These are phyloP conservation scores for Notechis scutatus DNA, from an alignment of 2,113 vertebrate species.

Conservation along the genomic window DNA sequence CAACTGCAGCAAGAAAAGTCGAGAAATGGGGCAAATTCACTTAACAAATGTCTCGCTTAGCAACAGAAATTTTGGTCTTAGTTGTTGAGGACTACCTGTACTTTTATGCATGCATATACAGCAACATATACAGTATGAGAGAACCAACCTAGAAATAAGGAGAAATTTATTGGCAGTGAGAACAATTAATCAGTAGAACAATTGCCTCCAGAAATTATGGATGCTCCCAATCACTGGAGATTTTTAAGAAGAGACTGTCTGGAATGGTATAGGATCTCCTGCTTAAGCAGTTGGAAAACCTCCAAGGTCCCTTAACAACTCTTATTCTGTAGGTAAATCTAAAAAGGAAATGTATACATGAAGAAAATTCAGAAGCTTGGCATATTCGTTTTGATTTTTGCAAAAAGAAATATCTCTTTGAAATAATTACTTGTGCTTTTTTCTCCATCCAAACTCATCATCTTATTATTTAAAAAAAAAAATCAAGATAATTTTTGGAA, in stretches of 20 bases:
- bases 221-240: too few relatives aligned
- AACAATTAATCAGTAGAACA: too few relatives aligned
- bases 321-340: not conserved
- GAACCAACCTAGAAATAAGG: too few relatives aligned
- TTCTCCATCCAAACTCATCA: not conserved
- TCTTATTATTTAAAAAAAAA: not conserved
- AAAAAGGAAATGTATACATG: not conserved
- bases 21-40: too few relatives aligned
- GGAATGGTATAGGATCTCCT: not conserved
- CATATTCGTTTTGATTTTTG: not conserved
- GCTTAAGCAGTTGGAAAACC: not conserved
- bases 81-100: too few relatives aligned
- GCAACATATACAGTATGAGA: not conserved
- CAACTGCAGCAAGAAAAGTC: too few relatives aligned
- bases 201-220: too few relatives aligned
- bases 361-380: not conserved
- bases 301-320: too few relatives aligned
- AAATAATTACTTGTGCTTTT: not conserved
- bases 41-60: too few relatives aligned
- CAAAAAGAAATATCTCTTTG: not conserved
- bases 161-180: too few relatives aligned
- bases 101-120: not conserved
- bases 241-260: too few relatives aligned
- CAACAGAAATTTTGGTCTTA: too few relatives aligned
- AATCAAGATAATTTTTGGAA: not conserved